Conservation (phyloP, 2,113 vertebrate species). For the Ia io region DNA sequence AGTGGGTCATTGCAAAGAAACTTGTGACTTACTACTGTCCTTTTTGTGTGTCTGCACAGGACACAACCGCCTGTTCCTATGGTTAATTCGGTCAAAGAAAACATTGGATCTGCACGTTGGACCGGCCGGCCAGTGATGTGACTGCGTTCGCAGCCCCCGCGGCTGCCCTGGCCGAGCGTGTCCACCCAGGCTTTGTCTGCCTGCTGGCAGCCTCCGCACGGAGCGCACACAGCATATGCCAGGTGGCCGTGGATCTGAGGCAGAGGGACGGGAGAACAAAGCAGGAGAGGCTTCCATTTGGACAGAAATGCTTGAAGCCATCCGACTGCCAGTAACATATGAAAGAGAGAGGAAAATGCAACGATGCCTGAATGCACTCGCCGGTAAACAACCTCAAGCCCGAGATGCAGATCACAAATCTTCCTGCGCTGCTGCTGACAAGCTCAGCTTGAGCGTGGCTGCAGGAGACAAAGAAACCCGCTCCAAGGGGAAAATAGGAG, state of each 20-base stretch:
- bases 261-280: constrained; percentile 65
- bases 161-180: constrained; percentile 18
- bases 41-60: constrained; percentile 13
- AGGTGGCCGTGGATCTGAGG: constrained; percentile 69
- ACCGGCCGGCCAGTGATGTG: constrained; percentile 27
- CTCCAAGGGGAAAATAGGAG: background rate
- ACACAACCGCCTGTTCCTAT: background rate
- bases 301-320: constrained; percentile 63
- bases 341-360: constrained; percentile 56
- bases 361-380: constrained; percentile 56
- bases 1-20: background rate
- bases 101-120: constrained; percentile 31
- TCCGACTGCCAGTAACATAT: constrained; percentile 55
- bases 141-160: background rate
- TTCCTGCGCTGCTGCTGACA: constrained; percentile 28
- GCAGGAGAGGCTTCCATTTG: constrained; percentile 58
- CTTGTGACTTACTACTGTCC: constrained; percentile 18
- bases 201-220: constrained; percentile 40
- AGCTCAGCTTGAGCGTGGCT: background rate
- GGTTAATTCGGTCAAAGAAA: constrained; percentile 37
- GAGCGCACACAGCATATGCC: constrained; percentile 65
- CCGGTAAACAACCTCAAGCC: constrained; percentile 62
- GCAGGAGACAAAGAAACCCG: constrained; percentile 59
- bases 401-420: constrained; percentile 60
- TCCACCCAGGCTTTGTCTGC: constrained; percentile 60